phyloP scores from a whole-genome alignment of 2,888 invertebrate genomes.

The Epinotia nisella region DNA sequence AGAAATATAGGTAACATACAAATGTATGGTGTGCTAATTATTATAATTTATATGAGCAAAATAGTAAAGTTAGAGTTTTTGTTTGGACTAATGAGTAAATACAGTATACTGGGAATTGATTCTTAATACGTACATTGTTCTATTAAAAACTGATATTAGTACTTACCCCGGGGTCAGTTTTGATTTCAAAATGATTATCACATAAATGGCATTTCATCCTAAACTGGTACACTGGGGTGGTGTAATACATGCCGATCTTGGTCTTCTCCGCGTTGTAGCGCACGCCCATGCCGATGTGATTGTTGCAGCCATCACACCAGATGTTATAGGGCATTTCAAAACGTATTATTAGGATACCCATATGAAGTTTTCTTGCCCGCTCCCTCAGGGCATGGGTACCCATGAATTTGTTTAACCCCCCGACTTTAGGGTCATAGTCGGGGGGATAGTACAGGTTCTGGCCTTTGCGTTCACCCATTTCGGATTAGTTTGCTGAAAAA shows the following conservation, averaged over 20 bases:
- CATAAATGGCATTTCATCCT: slow-evolving; percentile 99
- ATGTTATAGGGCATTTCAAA: slow-evolving; percentile 99
- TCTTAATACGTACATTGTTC: not conserved
- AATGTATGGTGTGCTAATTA: not conserved
- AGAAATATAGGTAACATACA: not conserved
- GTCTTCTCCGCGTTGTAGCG: slow-evolving; percentile 97
- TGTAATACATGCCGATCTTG: slow-evolving; percentile 98
- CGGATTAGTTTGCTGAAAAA: slow-evolving; percentile 52
- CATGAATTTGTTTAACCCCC: slow-evolving; percentile 97
- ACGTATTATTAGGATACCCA: slow-evolving; percentile 97
- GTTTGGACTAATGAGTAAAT: no score
- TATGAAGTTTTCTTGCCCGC: slow-evolving; percentile 96
- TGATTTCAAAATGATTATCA: slow-evolving; percentile 98
- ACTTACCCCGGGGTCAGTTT: slow-evolving; percentile 97
- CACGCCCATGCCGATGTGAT: slow-evolving; percentile 99
- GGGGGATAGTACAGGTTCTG: slow-evolving; percentile 99
- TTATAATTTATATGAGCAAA: no score
- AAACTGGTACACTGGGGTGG: slow-evolving; percentile 98
- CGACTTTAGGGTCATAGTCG: slow-evolving; percentile 98
- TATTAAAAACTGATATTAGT: not conserved
- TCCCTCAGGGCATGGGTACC: slow-evolving; percentile 98
- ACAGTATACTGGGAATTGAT: no score
- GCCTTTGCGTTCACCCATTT: slow-evolving; percentile 99
- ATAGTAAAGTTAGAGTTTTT: no score
- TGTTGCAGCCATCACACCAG: slow-evolving; percentile 99